Percentiles rank a stretch among this genome's conserved stretches.
These are phyloP conservation scores for Neodon shergylaensis DNA, from an alignment of 2,113 vertebrate species.

Conservation along the genomic window DNA sequence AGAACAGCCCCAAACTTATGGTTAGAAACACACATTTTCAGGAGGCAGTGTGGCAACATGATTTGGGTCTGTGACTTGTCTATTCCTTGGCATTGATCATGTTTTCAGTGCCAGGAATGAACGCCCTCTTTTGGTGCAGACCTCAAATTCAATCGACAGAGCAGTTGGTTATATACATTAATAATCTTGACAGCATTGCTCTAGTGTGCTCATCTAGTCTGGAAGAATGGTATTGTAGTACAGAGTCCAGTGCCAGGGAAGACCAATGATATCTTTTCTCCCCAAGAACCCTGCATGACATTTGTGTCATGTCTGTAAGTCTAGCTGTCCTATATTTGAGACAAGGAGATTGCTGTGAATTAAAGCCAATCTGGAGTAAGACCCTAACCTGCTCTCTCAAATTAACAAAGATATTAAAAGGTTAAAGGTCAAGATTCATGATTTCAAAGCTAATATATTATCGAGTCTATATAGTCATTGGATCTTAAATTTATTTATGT, in stretches of 20 bases:
- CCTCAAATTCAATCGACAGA: neutral
- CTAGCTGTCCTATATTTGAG: neutral
- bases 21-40: neutral
- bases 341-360: neutral
- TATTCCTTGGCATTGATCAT: neutral
- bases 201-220: too few relatives aligned
- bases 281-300: too few relatives aligned
- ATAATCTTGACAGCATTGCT: neutral
- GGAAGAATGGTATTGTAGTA: neutral
- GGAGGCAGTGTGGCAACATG: too few relatives aligned
- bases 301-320: neutral
- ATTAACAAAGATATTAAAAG: neutral
- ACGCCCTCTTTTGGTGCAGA: neutral
- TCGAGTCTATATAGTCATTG: neutral
- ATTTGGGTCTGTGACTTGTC: neutral
- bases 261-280: neutral
- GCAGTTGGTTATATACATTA: neutral
- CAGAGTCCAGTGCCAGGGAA: neutral
- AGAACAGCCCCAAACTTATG: neutral
- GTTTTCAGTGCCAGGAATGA: neutral
- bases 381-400: neutral
- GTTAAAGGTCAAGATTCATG: neutral
- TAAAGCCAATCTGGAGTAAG: neutral
- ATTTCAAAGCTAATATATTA: too few relatives aligned
- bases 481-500: neutral